A percentile compares a stretch with the other conserved stretches of the same genome.
Conservation (phyloP, 2,888 invertebrate species). For the Lordiphosa fenestrarum region DNA sequence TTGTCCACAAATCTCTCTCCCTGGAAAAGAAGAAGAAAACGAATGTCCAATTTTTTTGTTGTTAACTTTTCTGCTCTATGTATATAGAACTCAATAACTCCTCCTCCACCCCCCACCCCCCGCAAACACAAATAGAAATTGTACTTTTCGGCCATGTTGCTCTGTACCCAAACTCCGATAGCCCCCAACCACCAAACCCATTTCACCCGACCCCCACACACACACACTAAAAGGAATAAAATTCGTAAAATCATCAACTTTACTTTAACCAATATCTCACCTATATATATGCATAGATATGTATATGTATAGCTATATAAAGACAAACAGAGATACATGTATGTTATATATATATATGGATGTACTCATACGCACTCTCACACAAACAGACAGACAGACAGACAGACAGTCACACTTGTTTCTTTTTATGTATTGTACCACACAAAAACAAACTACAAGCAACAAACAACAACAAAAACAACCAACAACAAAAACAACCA, state of each 20-base stretch:
- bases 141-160: too few relatives aligned
- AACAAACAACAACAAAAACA: slow-evolving; percentile 31
- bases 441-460: slow-evolving; percentile 6
- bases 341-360: slow-evolving; percentile 9
- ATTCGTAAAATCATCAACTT: slow-evolving; percentile 46
- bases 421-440: slow-evolving; percentile 51
- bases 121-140: background rate
- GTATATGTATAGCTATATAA: slow-evolving; percentile 3
- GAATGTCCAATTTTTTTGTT: background rate
- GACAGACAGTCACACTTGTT: slow-evolving; percentile 19
- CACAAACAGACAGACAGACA: slow-evolving; percentile 6
- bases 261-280: slow-evolving; percentile 33
- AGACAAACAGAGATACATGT: slow-evolving; percentile 9
- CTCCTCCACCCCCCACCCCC: background rate
- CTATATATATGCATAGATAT: slow-evolving; percentile 26
- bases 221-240: slow-evolving; percentile 1
- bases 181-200: background rate
- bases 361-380: background rate
- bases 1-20: slow-evolving; percentile 20
- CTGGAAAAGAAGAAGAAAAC: background rate
- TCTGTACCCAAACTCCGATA: too few relatives aligned
- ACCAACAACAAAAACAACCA: slow-evolving; percentile 9
- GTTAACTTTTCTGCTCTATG: slow-evolving; percentile 10
- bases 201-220: background rate
- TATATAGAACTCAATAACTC: slow-evolving; percentile 18